Conservation (phyloP, 2,888 invertebrate genomes). For the Acleris emargana region DNA sequence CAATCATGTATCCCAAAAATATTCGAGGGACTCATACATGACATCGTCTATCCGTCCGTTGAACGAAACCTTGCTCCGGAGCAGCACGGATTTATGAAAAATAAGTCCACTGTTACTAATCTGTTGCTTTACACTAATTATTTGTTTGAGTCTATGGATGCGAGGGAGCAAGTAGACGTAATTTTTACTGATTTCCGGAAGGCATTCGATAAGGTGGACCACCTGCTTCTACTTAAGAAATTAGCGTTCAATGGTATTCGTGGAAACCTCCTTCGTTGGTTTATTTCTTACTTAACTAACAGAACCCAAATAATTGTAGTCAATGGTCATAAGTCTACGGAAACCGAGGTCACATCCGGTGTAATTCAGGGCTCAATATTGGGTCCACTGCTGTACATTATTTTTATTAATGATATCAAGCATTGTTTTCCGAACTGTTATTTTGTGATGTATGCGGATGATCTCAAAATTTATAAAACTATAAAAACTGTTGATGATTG, state of each 20-base stretch:
- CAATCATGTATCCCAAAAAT: no score
- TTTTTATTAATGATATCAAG: slow-evolving; percentile 4
- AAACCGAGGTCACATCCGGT: neutral
- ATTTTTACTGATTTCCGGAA: slow-evolving; percentile 4
- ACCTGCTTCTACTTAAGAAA: slow-evolving; percentile 1
- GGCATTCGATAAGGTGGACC: slow-evolving; percentile 9
- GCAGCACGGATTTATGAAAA: no score
- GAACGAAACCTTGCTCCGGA: no score
- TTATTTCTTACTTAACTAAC: slow-evolving; percentile 9
- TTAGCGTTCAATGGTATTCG: slow-evolving; percentile 11
- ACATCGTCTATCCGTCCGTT: no score
- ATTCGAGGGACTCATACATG: no score
- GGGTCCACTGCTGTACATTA: neutral
- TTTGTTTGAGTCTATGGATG: no score
- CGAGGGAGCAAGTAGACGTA: no score
- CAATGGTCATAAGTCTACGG: neutral
- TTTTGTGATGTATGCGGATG: neutral
- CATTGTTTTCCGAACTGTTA: neutral
- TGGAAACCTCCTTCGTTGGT: slow-evolving; percentile 11
- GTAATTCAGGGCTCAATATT: slow-evolving; percentile 2
- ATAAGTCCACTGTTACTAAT: no score
- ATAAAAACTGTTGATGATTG: neutral
- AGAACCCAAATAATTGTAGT: slow-evolving; percentile 6
- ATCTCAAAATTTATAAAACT: neutral
- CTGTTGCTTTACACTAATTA: no score